These are phyloP conservation scores for Sphecodes monilicornis DNA, from an alignment of 2,888 invertebrate species.

Conservation along the genomic window DNA sequence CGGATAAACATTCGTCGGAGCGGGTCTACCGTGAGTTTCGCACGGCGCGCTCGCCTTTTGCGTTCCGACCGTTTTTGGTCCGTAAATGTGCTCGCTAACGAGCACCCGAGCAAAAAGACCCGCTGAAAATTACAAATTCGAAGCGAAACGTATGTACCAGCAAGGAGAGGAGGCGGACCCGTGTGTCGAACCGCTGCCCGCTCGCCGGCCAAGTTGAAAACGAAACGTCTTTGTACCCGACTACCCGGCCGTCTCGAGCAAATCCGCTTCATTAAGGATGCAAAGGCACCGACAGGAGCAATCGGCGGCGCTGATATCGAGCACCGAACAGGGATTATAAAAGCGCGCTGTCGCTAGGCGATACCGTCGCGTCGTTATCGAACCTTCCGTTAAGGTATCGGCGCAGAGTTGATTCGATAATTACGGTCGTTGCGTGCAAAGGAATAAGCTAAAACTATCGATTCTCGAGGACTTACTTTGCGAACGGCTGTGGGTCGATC, in stretches of 20 bases:
- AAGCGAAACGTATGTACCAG: conserved; percentile 8
- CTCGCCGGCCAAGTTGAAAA: not conserved
- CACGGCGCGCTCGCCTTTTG: conserved; percentile 20
- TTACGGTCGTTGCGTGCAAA: not conserved
- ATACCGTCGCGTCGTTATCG: conserved; percentile 50
- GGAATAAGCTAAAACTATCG: not conserved
- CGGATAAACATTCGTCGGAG: conserved; percentile 35
- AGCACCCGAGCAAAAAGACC: conserved; percentile 25
- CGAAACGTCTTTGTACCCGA: conserved; percentile 49
- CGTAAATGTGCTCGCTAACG: conserved; percentile 26
- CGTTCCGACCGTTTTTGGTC: conserved; percentile 22
- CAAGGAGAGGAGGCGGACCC: conserved; percentile 6
- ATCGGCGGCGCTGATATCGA: conserved; percentile 52
- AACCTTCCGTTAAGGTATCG: conserved; percentile 65
- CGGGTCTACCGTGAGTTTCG: not conserved
- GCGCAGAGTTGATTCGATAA: not conserved
- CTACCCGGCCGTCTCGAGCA: conserved; percentile 39
- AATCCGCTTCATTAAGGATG: conserved; percentile 73
- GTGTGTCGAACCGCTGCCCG: not conserved
- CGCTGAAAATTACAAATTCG: conserved; percentile 23
- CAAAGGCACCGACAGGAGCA: conserved; percentile 54
- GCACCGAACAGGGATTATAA: conserved; percentile 25
- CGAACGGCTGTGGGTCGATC: conserved; percentile 85
- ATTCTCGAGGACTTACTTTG: conserved; percentile 81
- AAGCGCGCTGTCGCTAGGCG: conserved; percentile 54